A percentile compares a stretch with the other conserved stretches of the same genome.
Conservation (phyloP, 2,888 invertebrate genomes). For the Aphelenchoides bicaudatus region DNA sequence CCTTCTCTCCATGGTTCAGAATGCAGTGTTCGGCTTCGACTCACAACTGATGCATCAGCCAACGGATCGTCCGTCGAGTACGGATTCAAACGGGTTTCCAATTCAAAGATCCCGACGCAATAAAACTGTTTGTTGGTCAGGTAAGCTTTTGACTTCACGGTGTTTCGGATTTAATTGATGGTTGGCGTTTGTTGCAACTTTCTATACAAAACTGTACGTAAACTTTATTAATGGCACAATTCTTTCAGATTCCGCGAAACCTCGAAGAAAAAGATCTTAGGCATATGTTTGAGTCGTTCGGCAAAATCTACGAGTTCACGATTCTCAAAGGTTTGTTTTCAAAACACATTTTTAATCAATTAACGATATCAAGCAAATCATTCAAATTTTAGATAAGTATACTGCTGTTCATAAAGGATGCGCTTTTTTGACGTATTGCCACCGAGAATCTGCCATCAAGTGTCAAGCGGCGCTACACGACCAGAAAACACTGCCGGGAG, state of each 20-base stretch:
- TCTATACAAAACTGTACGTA: too few relatives aligned
- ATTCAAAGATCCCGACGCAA: conserved; percentile 66
- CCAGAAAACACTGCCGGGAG: conserved; percentile 96
- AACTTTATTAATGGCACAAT: neutral
- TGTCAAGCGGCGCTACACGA: conserved; percentile 92
- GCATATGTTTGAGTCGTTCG: conserved; percentile 86
- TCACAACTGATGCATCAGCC: conserved; percentile 2
- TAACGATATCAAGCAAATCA: neutral
- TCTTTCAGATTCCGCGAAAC: conserved; percentile 78
- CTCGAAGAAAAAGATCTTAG: conserved; percentile 80
- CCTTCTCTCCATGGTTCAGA: too few relatives aligned
- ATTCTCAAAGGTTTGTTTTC: conserved; percentile 80
- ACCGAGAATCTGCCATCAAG: conserved; percentile 86
- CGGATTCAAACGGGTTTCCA: conserved; percentile 60
- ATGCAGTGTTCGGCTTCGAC: too few relatives aligned
- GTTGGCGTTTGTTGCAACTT: too few relatives aligned
- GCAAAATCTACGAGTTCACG: conserved; percentile 87
- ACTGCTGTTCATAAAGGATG: conserved; percentile 96
- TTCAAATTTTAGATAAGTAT: conserved; percentile 71
- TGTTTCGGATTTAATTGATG: too few relatives aligned
- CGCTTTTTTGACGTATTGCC: conserved; percentile 96
- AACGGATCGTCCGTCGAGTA: conserved; percentile 26
- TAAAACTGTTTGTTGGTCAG: conserved; percentile 81
- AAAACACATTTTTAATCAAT: neutral
- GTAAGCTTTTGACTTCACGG: too few relatives aligned